Conservation (phyloP, 2,888 invertebrate genomes). For the Athetis lepigone region DNA sequence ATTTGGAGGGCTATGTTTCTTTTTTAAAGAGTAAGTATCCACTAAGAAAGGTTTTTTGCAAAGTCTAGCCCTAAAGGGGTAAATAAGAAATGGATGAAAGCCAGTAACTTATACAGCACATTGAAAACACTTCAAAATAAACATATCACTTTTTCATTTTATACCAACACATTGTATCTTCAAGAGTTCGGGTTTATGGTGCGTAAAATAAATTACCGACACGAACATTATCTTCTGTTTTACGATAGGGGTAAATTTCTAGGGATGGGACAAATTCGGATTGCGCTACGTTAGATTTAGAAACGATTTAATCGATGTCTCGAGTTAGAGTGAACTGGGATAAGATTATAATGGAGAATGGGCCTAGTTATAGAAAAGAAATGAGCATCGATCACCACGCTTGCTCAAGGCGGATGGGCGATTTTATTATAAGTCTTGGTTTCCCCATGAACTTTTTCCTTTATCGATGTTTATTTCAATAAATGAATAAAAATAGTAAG, state of each 20-base stretch:
- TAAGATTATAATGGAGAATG: not conserved
- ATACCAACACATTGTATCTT: conserved; percentile 70
- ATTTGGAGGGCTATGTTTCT: too few relatives aligned
- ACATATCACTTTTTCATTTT: conserved; percentile 58
- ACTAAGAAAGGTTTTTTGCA: too few relatives aligned
- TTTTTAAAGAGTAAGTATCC: too few relatives aligned
- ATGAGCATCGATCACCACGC: too few relatives aligned
- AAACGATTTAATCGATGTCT: not conserved
- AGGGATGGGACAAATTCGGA: conserved; percentile 35
- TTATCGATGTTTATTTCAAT: too few relatives aligned
- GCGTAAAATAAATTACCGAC: conserved; percentile 77
- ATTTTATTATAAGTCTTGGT: too few relatives aligned
- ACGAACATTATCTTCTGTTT: conserved; percentile 55
- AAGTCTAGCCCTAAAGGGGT: too few relatives aligned
- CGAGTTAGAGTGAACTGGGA: not conserved
- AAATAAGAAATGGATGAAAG: too few relatives aligned
- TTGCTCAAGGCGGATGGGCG: too few relatives aligned
- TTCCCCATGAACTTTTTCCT: too few relatives aligned
- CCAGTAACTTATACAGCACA: too few relatives aligned
- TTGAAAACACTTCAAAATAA: conserved; percentile 12
- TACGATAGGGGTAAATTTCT: conserved; percentile 45
- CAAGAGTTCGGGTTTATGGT: conserved; percentile 78
- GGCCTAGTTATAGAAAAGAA: too few relatives aligned
- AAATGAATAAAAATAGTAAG: not conserved
- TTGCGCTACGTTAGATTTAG: not conserved